phyloP scores from a whole-genome alignment of 1,140 invertebrate species.

The Mactra quadrangularis region DNA sequence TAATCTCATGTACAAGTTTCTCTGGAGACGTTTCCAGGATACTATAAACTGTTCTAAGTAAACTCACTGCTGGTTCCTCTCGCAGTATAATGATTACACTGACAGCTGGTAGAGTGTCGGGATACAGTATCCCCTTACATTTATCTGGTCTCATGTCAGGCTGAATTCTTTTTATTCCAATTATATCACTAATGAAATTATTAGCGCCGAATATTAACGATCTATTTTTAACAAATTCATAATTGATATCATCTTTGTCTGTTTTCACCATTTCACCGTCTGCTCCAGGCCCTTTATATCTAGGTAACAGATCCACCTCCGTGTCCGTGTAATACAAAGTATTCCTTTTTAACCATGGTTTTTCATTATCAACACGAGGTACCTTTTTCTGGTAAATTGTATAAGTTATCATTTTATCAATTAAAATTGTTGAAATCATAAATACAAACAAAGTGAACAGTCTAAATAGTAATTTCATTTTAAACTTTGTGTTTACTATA shows the following conservation, averaged over 20 bases:
- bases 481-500: no score
- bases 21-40: conserved; percentile 91
- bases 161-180: conserved; percentile 16
- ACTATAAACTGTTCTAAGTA: conserved; percentile 93
- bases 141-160: conserved; percentile 12
- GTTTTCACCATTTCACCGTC: not conserved
- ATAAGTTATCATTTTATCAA: no score
- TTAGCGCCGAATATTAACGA: conserved; percentile 8
- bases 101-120: conserved; percentile 83
- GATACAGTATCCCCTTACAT: conserved; percentile 41
- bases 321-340: no score
- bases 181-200: conserved; percentile 26
- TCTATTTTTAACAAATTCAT: not conserved
- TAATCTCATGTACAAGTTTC: conserved; percentile 93
- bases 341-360: no score
- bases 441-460: no score
- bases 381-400: no score
- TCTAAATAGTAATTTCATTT: no score
- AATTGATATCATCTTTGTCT: not conserved
- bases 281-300: conserved; percentile 11
- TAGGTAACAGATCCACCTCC: not conserved
- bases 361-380: no score
- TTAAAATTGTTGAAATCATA: no score
- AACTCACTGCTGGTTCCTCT: conserved; percentile 93
- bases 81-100: conserved; percentile 93